Percentiles rank a stretch among this genome's conserved stretches.
Conservation (phyloP, 2,888 invertebrate species). For the Elegia similella region DNA sequence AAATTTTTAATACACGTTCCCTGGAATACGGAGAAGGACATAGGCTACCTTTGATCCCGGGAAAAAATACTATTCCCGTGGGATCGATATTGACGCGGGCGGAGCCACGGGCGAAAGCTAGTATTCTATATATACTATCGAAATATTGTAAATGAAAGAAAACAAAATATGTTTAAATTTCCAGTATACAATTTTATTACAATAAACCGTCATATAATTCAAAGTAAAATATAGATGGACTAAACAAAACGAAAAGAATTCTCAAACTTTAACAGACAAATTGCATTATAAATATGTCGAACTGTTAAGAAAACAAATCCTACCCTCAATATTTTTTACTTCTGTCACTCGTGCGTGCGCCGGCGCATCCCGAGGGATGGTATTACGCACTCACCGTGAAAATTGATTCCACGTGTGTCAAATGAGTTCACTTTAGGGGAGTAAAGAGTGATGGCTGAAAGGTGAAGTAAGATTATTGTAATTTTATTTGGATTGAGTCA, state of each 20-base stretch:
- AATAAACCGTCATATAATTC: no score
- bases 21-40: no score
- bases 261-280: neutral
- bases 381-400: conserved; percentile 33
- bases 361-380: conserved; percentile 16
- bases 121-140: no score
- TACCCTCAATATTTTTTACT: conserved; percentile 7
- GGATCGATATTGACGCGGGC: no score
- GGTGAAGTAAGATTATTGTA: neutral
- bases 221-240: no score
- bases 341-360: conserved; percentile 4
- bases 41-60: no score
- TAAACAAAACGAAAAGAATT: neutral
- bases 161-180: no score
- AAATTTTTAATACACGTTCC: no score
- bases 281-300: conserved; percentile 5
- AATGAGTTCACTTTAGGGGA: conserved; percentile 16
- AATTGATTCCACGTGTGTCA: conserved; percentile 36
- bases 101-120: no score
- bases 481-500: neutral
- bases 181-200: no score
- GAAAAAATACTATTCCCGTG: no score
- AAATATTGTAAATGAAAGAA: no score
- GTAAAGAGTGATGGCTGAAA: conserved; percentile 2
- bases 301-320: conserved; percentile 11